Base-by-base conservation (phyloP, 1,140 invertebrate species). In the Hycleus cichorii region DNA sequence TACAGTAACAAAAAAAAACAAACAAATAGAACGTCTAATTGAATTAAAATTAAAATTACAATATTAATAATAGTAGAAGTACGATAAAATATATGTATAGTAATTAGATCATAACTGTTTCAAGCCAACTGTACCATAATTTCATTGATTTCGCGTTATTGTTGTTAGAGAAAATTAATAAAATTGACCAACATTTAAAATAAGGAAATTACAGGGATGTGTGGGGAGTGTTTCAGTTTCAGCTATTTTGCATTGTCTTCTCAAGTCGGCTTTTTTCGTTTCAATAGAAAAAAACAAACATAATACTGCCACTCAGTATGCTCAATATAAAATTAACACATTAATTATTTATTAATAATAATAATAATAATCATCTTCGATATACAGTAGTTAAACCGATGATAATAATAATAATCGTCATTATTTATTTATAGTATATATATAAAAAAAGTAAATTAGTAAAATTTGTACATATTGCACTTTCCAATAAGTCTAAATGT, bases 381-480 rank as follows among this genome's bases (percentile, higher is more conserved):
- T 74, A 73, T 74, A 74, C 72, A 74, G 71, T 71, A 71, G 67
- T 74, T 74, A 73, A 66, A 69, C 69, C 32, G 32, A 32, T 32
- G 7, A 32, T 32, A 32, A 32, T 32, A 32, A 32, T 32, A 32
- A 32, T 69, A 68, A 68, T 71, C 1, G 18, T 18, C 18, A 18
- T 18, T 18, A 18, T 18, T 18, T 18, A 18, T 18, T 18, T 66
- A 73, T 72, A 71, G 7, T 70, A 70, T 69, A 70, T 66, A 67
- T 64, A 66, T 66, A 72, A 73, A 75, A 68, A 72, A 75, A 70
- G 68, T 70, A 70, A 74, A 75, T 72, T 74, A 72, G 67, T 72
- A 71, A 74, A 75, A 75, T 75, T 75, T 75, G 73, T 75, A 75
- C 73, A 74, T 75, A 75, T 75, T 75, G 74, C 74, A 75, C 74